A percentile compares a stretch with the other conserved stretches of the same genome.
phyloP scores from a whole-genome alignment of 2,113 vertebrate genomes.

The Pan paniscus region DNA sequence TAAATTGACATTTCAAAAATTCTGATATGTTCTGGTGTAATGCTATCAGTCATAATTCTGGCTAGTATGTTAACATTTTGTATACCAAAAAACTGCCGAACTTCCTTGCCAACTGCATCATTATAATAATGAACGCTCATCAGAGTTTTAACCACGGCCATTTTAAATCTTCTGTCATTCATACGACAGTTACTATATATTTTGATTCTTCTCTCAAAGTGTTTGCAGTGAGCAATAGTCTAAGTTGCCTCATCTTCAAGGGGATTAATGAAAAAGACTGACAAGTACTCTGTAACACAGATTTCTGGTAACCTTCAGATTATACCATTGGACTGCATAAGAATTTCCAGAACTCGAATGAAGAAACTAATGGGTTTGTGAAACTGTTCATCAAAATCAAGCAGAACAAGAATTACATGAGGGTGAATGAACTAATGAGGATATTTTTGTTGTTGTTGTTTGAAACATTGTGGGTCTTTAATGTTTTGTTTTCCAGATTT shows the following conservation, averaged over 20 bases:
- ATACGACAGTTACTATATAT: no score
- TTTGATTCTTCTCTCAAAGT: no score
- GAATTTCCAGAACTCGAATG: neutral
- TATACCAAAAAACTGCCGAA: neutral
- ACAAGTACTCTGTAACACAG: no score
- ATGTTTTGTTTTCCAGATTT: neutral
- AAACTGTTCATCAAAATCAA: neutral
- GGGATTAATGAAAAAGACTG: neutral
- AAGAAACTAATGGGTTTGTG: neutral
- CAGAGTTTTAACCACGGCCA: no score
- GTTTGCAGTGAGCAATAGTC: neutral
- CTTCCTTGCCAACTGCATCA: neutral
- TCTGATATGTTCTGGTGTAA: neutral
- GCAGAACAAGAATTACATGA: neutral
- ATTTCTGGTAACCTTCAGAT: neutral
- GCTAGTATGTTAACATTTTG: neutral
- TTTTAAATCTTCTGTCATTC: no score
- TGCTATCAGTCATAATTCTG: no score
- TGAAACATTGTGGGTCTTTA: neutral
- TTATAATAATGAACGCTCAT: neutral
- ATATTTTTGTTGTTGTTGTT: neutral
- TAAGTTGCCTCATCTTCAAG: neutral
- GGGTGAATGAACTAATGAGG: neutral
- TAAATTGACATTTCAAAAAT: neutral
- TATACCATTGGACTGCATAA: neutral